Evolutionary conservation across 2,888 invertebrate species (phyloP), one percentile per base, ranked within the genome.

Genomic region (Notodonta dromedarius): DNA sequence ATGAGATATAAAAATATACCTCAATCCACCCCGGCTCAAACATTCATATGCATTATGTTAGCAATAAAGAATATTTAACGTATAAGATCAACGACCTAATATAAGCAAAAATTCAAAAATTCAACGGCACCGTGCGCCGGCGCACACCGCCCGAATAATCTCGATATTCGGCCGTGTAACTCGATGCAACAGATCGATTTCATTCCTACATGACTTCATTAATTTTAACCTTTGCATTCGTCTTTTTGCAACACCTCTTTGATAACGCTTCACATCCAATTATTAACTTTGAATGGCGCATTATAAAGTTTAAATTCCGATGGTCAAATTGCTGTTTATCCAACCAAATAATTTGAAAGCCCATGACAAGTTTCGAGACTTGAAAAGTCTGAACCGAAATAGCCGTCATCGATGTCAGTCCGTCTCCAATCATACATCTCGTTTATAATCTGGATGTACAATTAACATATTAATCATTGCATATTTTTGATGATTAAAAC

Each of bases 391-490:
- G 60, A 66, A 62, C 66, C 71, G 59, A 74, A 76, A 69, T 66
- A 63, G 67, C 74, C 74, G 74, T 75, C 74, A 72, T 63, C 65
- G 65, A 39, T 71, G 76, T 75, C 76, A 73, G 74, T 77, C 67
- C 74, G 69, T 73, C 76, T 76, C 72, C 77, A 78, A 85, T 84
- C 82, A 82, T 77, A 86, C 87, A 89, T 88, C 86, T 86, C 74
- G 73, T 75, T 78, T 80, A 75, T 68, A 78, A 89, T 90, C 87
- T 85, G 79, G 83, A 86, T 84, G 74, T 76, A 77, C 79, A 85
- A 90, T 91, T 90, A 88, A 84, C 87, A 89, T 90, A 87, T 89
- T 89, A 91, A 91, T 90, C 84, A 82, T 80, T 82, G 76, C 63
- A 71, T 84, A 86, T 86, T 85, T 24, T 79, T 76, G 73, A 74